A percentile compares a stretch with the other conserved stretches of the same genome.
Conservation (phyloP, 2,113 vertebrate species). For the Eulemur macaco region DNA sequence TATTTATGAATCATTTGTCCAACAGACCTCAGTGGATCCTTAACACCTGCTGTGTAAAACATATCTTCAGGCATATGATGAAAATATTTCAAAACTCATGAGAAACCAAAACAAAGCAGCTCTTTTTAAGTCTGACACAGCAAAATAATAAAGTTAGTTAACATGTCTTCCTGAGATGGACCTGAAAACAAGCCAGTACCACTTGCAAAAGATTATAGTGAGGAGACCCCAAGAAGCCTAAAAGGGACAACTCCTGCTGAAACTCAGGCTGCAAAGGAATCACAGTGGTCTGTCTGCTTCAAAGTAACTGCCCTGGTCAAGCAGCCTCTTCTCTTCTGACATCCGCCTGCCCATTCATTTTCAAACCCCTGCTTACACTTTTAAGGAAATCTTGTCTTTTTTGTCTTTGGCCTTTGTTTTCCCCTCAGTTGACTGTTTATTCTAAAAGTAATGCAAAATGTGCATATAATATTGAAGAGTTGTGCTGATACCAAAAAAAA, state of each 20-base stretch:
- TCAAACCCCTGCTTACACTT: not conserved
- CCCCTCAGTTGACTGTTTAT: not conserved
- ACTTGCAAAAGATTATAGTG: conserved; percentile 21
- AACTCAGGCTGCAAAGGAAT: not conserved
- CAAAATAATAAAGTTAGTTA: conserved; percentile 58
- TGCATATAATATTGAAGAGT: not conserved
- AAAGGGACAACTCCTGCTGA: not conserved
- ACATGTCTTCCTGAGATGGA: not conserved
- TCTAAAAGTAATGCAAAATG: not conserved
- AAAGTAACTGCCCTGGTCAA: not conserved
- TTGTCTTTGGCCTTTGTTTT: not conserved
- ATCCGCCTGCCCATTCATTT: not conserved
- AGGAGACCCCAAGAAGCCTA: not conserved
- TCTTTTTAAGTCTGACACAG: conserved; percentile 58
- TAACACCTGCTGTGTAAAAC: conserved; percentile 55
- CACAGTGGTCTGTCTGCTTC: not conserved
- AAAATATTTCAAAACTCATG: conserved; percentile 58
- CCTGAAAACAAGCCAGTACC: conserved; percentile 29
- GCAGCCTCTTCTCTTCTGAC: not conserved
- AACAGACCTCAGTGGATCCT: conserved; percentile 58
- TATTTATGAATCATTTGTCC: conserved; percentile 70
- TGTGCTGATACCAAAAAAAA: not conserved
- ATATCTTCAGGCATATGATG: not conserved
- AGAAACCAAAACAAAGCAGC: conserved; percentile 42
- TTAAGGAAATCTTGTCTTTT: not conserved